Evolutionary conservation across 2,113 vertebrate species (phyloP).

Genomic region (Ellobius talpinus): DNA sequence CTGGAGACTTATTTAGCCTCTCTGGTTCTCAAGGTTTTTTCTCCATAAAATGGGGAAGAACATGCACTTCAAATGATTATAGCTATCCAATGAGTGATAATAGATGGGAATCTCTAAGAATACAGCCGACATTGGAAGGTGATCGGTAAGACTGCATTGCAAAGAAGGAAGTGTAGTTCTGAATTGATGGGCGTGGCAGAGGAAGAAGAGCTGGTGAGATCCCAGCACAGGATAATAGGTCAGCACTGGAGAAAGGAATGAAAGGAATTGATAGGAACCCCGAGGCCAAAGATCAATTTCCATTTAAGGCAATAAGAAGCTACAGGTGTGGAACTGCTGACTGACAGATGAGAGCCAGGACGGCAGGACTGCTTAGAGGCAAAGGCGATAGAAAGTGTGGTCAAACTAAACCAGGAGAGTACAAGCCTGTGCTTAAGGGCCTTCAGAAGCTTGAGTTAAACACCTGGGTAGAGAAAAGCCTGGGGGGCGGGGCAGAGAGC

Average conservation of each 20-base stretch:
- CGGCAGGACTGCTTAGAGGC: neutral
- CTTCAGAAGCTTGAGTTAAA: neutral
- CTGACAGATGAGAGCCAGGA: neutral
- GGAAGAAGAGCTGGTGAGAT: too few relatives aligned
- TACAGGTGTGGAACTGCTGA: neutral
- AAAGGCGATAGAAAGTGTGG: neutral
- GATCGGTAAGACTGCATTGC: neutral
- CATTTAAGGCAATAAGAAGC: conserved; percentile 21
- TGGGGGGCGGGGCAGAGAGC: neutral
- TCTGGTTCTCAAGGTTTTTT: conserved; percentile 6
- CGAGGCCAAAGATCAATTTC: neutral
- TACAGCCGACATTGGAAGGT: neutral
- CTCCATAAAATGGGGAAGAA: conserved; percentile 13
- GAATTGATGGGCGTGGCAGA: neutral
- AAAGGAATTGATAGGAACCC: neutral
- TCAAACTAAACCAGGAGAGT: neutral
- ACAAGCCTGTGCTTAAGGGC: neutral
- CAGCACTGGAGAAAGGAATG: neutral
- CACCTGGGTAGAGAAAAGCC: neutral
- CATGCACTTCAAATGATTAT: neutral
- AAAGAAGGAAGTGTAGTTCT: neutral
- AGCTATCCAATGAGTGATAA: neutral
- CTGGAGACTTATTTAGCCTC: neutral
- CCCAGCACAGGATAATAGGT: too few relatives aligned
- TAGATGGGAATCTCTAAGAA: conserved; percentile 10